These are phyloP conservation scores for Pangasius macronema DNA, from an alignment of 2,797 vertebrate genomes.

Conservation along the genomic window DNA sequence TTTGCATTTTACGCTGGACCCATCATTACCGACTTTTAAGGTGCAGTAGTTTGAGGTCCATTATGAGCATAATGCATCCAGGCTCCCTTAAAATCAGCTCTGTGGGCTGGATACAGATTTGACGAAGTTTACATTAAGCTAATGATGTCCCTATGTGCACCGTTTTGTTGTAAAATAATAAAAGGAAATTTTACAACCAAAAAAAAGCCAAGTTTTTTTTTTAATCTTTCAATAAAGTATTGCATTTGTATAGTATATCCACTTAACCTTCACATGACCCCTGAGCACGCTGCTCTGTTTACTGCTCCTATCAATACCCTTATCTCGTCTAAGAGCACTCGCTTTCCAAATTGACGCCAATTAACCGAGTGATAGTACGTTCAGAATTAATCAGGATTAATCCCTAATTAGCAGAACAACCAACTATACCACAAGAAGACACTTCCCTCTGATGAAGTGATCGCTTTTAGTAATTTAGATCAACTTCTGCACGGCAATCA, in stretches of 20 bases:
- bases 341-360: conserved; percentile 64
- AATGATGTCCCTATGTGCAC: not conserved
- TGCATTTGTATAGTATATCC: not conserved
- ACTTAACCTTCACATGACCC: conserved; percentile 8
- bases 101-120: not conserved
- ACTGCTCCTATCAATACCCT: conserved; percentile 57
- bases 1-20: conserved; percentile 42
- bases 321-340: conserved; percentile 48
- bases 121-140: conserved; percentile 20
- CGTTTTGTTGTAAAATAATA: conserved; percentile 14
- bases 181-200: not conserved
- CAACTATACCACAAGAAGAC: conserved; percentile 57
- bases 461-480: conserved; percentile 52
- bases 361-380: conserved; percentile 67
- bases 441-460: conserved; percentile 58
- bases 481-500: conserved; percentile 43
- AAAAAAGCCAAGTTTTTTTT: not conserved
- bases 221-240: not conserved
- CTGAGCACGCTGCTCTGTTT: conserved; percentile 56
- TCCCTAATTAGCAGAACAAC: conserved; percentile 67
- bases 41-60: conserved; percentile 20
- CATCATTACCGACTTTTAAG: conserved; percentile 47
- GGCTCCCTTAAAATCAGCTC: not conserved
- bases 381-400: conserved; percentile 57
- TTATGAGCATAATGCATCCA: conserved; percentile 29